These are phyloP conservation scores for Galendromus occidentalis DNA, from an alignment of 1,140 invertebrate species.

Conservation along the genomic window DNA sequence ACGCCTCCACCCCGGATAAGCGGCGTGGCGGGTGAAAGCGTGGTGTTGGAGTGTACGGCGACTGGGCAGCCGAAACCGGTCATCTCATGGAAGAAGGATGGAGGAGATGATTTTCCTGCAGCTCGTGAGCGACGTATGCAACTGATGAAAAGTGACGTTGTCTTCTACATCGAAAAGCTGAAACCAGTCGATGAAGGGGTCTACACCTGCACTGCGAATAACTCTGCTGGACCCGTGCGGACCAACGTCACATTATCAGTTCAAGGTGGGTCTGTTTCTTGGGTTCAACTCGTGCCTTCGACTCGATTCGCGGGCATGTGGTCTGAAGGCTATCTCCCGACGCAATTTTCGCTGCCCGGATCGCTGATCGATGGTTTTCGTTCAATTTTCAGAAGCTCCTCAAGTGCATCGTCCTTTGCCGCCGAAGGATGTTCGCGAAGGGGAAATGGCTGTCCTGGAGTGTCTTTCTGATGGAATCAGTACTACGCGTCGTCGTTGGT, in stretches of 20 bases:
- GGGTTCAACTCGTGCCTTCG: neutral
- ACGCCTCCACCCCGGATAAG: constrained; percentile 48
- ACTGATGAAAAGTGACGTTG: constrained; percentile 71
- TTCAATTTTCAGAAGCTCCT: constrained; percentile 46
- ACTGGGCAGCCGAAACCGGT: constrained; percentile 64
- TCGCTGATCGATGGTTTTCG: neutral
- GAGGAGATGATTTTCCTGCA: constrained; percentile 82
- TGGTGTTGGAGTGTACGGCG: constrained; percentile 70
- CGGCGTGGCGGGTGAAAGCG: constrained; percentile 61
- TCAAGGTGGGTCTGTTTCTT: constrained; percentile 35
- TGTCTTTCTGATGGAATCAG: constrained; percentile 60
- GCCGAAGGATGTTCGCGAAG: constrained; percentile 52
- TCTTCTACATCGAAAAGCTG: constrained; percentile 74
- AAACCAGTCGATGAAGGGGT: constrained; percentile 66
- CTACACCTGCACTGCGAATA: constrained; percentile 81
- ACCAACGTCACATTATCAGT: constrained; percentile 75
- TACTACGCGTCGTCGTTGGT: constrained; percentile 66
- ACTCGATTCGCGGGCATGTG: constrained; percentile 9
- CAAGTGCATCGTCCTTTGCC: constrained; percentile 63
- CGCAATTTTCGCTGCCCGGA: neutral
- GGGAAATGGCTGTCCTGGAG: constrained; percentile 59
- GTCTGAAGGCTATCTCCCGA: neutral
- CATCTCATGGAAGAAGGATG: constrained; percentile 81
- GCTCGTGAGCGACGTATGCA: constrained; percentile 76
- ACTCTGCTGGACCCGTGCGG: constrained; percentile 59